Evolutionary conservation across 2,797 vertebrate species (phyloP).

Genomic region (Loriculus beryllinus): DNA sequence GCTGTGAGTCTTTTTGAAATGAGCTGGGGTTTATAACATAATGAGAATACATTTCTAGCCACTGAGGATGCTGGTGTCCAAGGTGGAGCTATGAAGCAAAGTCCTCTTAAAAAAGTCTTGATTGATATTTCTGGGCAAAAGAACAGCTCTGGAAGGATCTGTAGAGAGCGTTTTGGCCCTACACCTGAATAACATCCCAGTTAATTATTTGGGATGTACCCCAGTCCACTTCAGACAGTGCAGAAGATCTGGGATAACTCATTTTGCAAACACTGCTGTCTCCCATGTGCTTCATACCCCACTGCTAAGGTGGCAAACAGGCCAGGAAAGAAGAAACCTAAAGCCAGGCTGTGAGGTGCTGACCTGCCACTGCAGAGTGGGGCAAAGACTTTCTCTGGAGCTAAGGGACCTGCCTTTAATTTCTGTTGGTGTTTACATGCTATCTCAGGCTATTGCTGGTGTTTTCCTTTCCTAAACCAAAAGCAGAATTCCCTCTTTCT

Average conservation of each 20-base stretch:
- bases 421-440: not conserved
- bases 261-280: not conserved
- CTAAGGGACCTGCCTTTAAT: not conserved
- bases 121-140: not conserved
- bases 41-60: not conserved
- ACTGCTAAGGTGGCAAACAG: not conserved
- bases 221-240: not conserved
- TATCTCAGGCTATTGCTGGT: not conserved
- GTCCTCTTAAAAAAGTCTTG: not conserved
- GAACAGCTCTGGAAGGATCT: not conserved
- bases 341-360: not conserved
- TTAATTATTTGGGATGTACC: not conserved
- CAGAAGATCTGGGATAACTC: not conserved
- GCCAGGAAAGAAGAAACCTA: not conserved
- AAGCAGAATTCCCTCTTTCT: not conserved
- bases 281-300: not conserved
- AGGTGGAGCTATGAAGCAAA: not conserved
- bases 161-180: not conserved
- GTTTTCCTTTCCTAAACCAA: not conserved
- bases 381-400: rapidly evolving
- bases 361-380: not conserved
- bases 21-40: not conserved
- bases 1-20: not conserved
- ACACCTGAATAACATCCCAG: not conserved
- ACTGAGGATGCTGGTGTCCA: not conserved